Base-by-base conservation (phyloP, 2,888 invertebrate genomes). In the Sphaerophoria rueppellii region DNA sequence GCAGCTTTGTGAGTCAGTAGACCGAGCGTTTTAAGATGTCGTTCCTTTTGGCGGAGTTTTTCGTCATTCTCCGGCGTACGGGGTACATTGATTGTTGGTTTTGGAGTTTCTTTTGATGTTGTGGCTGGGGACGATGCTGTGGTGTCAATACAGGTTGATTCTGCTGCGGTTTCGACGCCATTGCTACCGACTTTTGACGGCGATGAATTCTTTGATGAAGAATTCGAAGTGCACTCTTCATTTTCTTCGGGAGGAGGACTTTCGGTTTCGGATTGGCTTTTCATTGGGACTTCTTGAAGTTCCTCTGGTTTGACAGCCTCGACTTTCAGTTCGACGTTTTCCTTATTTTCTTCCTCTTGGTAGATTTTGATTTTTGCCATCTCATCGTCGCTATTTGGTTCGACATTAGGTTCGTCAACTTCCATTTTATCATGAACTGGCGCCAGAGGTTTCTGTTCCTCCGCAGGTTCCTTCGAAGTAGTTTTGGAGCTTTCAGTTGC, bases 1-100 rank as follows among this genome's bases (percentile, higher is more conserved):
- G 95, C 95, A 6, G 95, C 95, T 88, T 95, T 94, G 88, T 95
- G 93, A 0, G 96, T 96, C 43, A 96, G 93, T 58, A 97, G 90
- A 0, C 97, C 97, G 43, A 97, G 91, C 6, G 95, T 94, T 88
- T 95, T 93, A 2, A 97, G 90, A 57, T 96, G 95, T 63, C 94
- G 94, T 88, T 96, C 96, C 89, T 97, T 96, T 54, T 94, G 93
- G 58, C 94, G 94, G 76, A 94, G 93, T 79, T 94, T 94, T 87
- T 95, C 95, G 0, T 95, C 94, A 0, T 94, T 93, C 60, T 88
- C 87, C 32, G 78, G 76, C 7, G 81, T 78, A 37, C 74, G 81
- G 11, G 72, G 40, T 12, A 72, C 40, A 37, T 57, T 24, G 24
- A 24, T 74, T 0, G 79, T 71, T 14, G 85, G 72, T 69, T 80